phyloP scores from a whole-genome alignment of 2,888 invertebrate genomes.

The Biston stratarius region DNA sequence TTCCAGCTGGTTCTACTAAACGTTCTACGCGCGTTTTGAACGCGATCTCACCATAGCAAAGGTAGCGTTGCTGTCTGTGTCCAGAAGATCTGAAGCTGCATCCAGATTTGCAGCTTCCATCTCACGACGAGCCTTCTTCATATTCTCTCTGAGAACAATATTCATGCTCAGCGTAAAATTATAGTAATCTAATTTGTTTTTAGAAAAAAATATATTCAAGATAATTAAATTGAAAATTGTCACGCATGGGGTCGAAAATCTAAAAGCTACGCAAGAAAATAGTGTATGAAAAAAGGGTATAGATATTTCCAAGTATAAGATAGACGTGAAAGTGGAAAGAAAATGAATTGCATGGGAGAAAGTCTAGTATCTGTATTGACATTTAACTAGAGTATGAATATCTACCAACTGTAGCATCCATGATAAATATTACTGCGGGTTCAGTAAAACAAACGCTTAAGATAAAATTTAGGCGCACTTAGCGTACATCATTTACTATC shows the following conservation, averaged over 20 bases:
- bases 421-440: not conserved
- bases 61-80: slow-evolving; percentile 95
- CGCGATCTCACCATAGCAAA: slow-evolving; percentile 95
- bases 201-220: not conserved
- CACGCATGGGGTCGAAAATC: not conserved
- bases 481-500: not conserved
- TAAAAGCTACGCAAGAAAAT: not conserved
- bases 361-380: not conserved
- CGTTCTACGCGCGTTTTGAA: slow-evolving; percentile 39
- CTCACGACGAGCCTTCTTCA: slow-evolving; percentile 95
- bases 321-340: not conserved
- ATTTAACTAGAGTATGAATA: not conserved
- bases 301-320: not conserved
- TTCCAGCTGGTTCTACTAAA: slow-evolving; percentile 20
- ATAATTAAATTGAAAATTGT: not conserved
- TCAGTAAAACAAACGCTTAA: not conserved
- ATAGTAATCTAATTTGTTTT: not conserved
- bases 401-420: no score
- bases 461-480: not conserved
- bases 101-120: slow-evolving; percentile 95
- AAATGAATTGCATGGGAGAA: not conserved
- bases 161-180: not conserved
- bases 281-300: not conserved
- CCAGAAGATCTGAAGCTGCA: slow-evolving; percentile 94
- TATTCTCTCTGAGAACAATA: slow-evolving; percentile 87